These are phyloP conservation scores for Brachionichthys hirsutus DNA, from an alignment of 2,113 vertebrate species.

Conservation along the genomic window DNA sequence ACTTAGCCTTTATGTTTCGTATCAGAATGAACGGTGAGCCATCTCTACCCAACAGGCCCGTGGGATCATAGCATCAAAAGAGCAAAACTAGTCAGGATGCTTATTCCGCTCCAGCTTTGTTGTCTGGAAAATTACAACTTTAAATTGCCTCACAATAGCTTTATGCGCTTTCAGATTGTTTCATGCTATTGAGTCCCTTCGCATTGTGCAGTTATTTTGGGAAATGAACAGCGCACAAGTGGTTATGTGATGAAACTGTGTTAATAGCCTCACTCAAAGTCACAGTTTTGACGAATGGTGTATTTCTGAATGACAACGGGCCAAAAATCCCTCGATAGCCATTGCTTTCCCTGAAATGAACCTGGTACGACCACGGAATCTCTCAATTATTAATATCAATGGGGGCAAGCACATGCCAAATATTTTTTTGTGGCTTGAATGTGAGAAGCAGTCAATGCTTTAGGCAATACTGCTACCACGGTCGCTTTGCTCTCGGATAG, in stretches of 20 bases:
- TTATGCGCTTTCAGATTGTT: constrained; percentile 33
- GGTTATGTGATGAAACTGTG: constrained; percentile 28
- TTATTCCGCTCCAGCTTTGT: constrained; percentile 16
- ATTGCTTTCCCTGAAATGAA: constrained; percentile 17
- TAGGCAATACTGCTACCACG: constrained; percentile 42
- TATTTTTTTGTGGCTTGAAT: constrained; percentile 59
- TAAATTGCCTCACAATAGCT: constrained; percentile 40
- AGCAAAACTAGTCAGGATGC: constrained; percentile 7
- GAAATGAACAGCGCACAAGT: constrained; percentile 39
- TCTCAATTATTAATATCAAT: constrained; percentile 74
- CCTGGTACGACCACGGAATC: constrained; percentile 51
- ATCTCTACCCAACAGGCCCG: constrained; percentile 21
- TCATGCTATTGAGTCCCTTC: constrained; percentile 34
- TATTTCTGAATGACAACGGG: too few species aligned
- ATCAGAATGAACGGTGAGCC: constrained; percentile 36
- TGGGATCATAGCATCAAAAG: constrained; percentile 22
- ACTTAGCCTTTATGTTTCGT: constrained; percentile 39
- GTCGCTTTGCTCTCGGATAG: constrained; percentile 30
- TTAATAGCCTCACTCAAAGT: constrained; percentile 16
- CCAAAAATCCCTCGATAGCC: too few species aligned
- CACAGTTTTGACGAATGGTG: too few species aligned
- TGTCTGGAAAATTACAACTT: constrained; percentile 48
- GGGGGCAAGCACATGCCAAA: constrained; percentile 46
- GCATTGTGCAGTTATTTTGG: constrained; percentile 33
- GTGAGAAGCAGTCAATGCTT: constrained; percentile 43